phyloP scores from a whole-genome alignment of 2,888 invertebrate genomes.

The Latrodectus elegans region DNA sequence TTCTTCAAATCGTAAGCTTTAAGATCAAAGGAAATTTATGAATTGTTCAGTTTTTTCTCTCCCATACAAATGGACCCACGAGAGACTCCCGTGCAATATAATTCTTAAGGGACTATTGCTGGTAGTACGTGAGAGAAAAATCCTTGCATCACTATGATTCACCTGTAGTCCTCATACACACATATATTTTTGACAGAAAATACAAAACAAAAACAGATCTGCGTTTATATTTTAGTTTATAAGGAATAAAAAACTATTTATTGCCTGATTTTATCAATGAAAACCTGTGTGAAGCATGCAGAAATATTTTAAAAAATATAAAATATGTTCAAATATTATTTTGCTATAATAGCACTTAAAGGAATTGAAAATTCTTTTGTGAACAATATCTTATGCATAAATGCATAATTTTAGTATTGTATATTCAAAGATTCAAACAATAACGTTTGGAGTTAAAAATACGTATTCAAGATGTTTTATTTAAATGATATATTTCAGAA shows the following conservation, averaged over 20 bases:
- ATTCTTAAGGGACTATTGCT: conserved; percentile 42
- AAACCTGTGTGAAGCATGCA: too few species aligned
- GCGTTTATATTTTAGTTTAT: conserved; percentile 41
- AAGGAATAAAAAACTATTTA: conserved; percentile 42
- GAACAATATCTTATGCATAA: too few species aligned
- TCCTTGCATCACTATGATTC: conserved; percentile 22
- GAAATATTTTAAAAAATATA: too few species aligned
- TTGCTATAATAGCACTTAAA: too few species aligned
- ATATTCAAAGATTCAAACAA: too few species aligned
- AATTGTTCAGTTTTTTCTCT: conserved; percentile 53
- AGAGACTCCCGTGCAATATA: conserved; percentile 26
- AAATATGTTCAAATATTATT: too few species aligned
- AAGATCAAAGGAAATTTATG: conserved; percentile 35
- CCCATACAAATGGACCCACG: conserved; percentile 27
- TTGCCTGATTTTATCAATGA: conserved; percentile 5
- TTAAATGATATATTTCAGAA: too few species aligned
- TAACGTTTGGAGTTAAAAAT: too few species aligned
- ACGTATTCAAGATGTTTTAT: too few species aligned
- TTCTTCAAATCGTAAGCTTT: conserved; percentile 37
- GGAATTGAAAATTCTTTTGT: too few species aligned
- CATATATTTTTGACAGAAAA: conserved; percentile 6
- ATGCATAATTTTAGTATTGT: too few species aligned
- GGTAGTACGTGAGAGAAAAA: conserved; percentile 39
- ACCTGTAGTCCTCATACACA: conserved; percentile 24
- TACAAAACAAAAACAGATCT: conserved; percentile 13